phyloP scores from a whole-genome alignment of 1,140 invertebrate species.

The Microvelia longipes region DNA sequence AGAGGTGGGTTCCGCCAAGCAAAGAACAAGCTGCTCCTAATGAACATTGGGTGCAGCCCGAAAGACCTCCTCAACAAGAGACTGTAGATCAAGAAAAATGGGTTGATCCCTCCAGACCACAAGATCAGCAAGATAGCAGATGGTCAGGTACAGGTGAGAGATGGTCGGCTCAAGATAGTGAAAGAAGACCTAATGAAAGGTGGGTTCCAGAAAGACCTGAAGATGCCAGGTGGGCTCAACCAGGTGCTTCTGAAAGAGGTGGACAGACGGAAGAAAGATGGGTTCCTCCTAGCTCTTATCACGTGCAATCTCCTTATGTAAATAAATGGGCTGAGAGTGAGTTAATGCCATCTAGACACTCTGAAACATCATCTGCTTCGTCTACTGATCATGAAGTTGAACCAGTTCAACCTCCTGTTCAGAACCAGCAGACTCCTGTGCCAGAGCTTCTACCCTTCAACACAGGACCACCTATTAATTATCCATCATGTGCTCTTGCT shows the following conservation, averaged over 20 bases:
- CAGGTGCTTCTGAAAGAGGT: not conserved
- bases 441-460: constrained; percentile 25
- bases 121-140: not conserved
- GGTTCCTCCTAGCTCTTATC: constrained; percentile 28
- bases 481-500: constrained; percentile 27
- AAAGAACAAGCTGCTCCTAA: constrained; percentile 22
- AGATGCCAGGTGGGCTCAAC: not conserved
- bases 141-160: not conserved
- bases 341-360: constrained; percentile 37
- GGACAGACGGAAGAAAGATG: not conserved
- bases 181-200: not conserved
- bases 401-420: constrained; percentile 11
- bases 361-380: constrained; percentile 23
- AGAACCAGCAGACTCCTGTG: constrained; percentile 37
- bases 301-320: constrained; percentile 45
- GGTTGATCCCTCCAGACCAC: not conserved
- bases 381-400: constrained; percentile 32
- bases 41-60: not conserved
- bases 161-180: not conserved
- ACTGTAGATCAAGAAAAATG: not conserved
- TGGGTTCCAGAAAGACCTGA: not conserved
- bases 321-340: constrained; percentile 57
- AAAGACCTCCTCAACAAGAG: not conserved
- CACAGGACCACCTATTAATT: constrained; percentile 18
- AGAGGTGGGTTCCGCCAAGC: constrained; percentile 47